phyloP scores from a whole-genome alignment of 64 coral and sea anemone species.

The Catalaphyllia jardinei region DNA sequence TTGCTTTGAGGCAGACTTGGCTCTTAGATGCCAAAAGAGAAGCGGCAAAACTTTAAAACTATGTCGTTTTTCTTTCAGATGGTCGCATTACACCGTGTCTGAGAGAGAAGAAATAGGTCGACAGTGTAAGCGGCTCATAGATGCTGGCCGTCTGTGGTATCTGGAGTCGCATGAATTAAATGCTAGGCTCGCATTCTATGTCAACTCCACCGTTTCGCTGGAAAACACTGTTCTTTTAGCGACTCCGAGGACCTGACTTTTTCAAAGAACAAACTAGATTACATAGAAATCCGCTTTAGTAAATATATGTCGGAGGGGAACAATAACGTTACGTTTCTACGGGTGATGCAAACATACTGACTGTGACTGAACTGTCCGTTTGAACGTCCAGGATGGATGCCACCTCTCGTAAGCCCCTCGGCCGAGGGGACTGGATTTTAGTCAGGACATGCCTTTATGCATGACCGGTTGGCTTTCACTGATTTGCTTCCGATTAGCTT shows the following conservation, averaged over 20 bases:
- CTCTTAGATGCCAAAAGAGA: not conserved
- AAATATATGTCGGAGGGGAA: not conserved
- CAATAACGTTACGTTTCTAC: not conserved
- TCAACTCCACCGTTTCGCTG: slow-evolving; percentile 64
- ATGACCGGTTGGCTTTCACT: no score
- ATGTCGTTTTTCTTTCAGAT: slow-evolving; percentile 52
- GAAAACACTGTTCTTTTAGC: slow-evolving; percentile 94
- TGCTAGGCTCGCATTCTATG: slow-evolving; percentile 69
- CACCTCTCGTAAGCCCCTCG: no score
- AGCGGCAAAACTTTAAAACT: not conserved
- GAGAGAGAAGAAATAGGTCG: slow-evolving; percentile 90
- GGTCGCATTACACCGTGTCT: slow-evolving; percentile 46
- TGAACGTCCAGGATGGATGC: no score
- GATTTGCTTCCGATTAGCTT: no score
- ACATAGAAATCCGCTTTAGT: not conserved
- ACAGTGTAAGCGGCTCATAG: slow-evolving; percentile 87
- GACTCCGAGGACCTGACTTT: slow-evolving; percentile 6
- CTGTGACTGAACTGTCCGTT: no score
- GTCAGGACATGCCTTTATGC: no score
- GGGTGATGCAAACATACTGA: no score
- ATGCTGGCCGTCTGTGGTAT: slow-evolving; percentile 78
- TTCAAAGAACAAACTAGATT: not conserved
- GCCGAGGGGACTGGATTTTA: no score
- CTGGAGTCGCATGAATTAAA: slow-evolving; percentile 60
- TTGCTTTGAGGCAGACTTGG: not conserved